These are phyloP conservation scores for Styela clava DNA, from an alignment of 23 tunicate genomes.

Conservation along the genomic window DNA sequence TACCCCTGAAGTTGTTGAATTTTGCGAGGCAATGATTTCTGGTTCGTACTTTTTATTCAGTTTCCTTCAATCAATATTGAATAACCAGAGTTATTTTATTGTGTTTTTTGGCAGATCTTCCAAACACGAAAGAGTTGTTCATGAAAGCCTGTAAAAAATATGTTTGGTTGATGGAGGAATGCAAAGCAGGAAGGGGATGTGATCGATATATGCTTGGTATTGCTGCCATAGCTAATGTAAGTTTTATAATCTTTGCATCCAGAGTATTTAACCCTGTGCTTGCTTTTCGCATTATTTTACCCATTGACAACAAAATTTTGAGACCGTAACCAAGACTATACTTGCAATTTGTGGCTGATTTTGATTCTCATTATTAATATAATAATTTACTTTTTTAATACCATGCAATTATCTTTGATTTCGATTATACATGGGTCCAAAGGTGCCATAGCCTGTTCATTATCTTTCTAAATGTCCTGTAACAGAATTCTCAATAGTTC, in stretches of 20 bases:
- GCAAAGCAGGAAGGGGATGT: constrained; percentile 57
- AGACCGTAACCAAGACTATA: neutral
- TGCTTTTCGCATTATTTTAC: too few species aligned
- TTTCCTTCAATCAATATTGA: neutral
- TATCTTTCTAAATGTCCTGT: neutral
- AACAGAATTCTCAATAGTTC: neutral
- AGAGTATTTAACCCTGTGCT: neutral
- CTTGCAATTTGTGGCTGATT: too few species aligned
- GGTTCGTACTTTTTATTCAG: neutral
- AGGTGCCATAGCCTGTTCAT: neutral
- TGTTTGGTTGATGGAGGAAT: constrained; percentile 54
- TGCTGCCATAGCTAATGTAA: neutral
- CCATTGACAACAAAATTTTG: neutral
- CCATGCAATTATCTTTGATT: too few species aligned
- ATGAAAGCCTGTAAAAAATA: constrained; percentile 60
- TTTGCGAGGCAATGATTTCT: constrained; percentile 41
- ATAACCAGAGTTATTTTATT: neutral
- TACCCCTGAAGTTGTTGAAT: constrained; percentile 55
- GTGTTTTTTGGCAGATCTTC: neutral
- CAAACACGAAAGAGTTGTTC: neutral
- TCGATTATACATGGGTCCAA: neutral
- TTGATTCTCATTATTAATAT: too few species aligned
- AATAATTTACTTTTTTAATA: too few species aligned
- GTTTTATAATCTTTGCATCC: neutral
- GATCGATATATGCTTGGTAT: constrained; percentile 89